Evolutionary conservation across 1,140 invertebrate species (phyloP).

Genomic region (Rhyacophila brunnea): DNA sequence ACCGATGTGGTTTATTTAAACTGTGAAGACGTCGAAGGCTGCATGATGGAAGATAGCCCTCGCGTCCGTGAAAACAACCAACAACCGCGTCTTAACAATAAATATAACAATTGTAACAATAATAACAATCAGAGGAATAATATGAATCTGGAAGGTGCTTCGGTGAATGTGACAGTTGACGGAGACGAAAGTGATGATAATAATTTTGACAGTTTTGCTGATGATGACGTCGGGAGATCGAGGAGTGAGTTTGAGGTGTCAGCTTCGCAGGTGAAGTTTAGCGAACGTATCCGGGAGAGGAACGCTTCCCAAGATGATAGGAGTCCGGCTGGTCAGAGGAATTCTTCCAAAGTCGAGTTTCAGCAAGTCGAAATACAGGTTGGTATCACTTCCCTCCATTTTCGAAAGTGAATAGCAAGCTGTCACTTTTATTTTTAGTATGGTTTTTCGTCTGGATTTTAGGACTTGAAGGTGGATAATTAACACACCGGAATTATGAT

Average conservation of each 20-base stretch:
- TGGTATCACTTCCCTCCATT: no score
- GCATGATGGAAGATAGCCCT: no score
- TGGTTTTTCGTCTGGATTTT: no score
- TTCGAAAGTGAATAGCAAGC: no score
- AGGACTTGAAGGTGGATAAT: no score
- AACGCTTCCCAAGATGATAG: not conserved
- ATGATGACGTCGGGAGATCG: not conserved
- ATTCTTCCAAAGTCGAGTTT: slow-evolving; percentile 22
- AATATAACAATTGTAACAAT: not conserved
- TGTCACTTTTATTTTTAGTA: no score
- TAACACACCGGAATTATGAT: no score
- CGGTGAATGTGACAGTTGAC: not conserved
- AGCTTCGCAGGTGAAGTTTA: not conserved
- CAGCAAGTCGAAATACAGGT: slow-evolving; percentile 53
- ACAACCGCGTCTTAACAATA: not conserved
- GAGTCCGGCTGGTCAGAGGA: not conserved
- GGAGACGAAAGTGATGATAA: not conserved
- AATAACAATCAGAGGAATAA: slow-evolving; percentile 7
- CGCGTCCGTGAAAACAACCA: no score
- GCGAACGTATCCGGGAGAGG: not conserved
- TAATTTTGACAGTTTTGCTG: not conserved
- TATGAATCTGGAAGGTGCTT: slow-evolving; percentile 4
- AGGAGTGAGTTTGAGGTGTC: not conserved
- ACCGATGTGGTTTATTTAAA: not conserved
- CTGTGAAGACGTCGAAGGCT: no score